Evolutionary conservation across 2,888 invertebrate species (phyloP).

Genomic region (Cepaea hortensis): DNA sequence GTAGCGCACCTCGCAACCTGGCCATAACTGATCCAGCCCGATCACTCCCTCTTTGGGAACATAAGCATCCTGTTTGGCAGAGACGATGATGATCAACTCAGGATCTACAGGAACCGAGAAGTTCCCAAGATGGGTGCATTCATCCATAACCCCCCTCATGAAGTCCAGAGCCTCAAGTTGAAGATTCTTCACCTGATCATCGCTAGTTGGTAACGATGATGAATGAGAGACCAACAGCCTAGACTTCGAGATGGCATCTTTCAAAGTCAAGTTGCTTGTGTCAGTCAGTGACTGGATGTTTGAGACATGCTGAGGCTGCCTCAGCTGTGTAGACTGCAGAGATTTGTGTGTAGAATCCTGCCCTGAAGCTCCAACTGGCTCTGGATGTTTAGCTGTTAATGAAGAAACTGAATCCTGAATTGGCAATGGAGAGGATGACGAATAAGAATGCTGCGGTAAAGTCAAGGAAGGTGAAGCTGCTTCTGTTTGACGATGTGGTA

Average conservation of each 20-base stretch:
- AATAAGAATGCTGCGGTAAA: neutral
- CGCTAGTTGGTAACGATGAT: neutral
- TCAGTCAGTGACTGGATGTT: neutral
- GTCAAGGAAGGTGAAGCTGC: neutral
- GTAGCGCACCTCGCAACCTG: conserved; percentile 90
- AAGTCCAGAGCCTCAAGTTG: conserved; percentile 87
- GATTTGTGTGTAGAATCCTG: neutral
- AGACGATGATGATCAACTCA: conserved; percentile 90
- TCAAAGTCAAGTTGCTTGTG: conserved; percentile 39
- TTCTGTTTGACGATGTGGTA: neutral
- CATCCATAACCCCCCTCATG: conserved; percentile 98
- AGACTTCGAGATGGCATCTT: conserved; percentile 51
- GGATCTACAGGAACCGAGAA: conserved; percentile 91
- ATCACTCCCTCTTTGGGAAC: conserved; percentile 90
- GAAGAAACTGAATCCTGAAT: neutral
- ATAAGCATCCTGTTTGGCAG: conserved; percentile 89
- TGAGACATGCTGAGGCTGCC: conserved; percentile 6
- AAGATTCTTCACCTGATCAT: conserved; percentile 31
- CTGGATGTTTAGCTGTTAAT: neutral
- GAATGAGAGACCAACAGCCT: conserved; percentile 23
- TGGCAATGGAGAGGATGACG: neutral
- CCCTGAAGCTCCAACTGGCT: neutral
- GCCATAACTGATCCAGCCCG: conserved; percentile 92
- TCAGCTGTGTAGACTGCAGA: conserved; percentile 19
- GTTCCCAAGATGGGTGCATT: conserved; percentile 96